Evolutionary conservation across 2,888 invertebrate species (phyloP).

Genomic region (Eutolmus rufibarbis): DNA sequence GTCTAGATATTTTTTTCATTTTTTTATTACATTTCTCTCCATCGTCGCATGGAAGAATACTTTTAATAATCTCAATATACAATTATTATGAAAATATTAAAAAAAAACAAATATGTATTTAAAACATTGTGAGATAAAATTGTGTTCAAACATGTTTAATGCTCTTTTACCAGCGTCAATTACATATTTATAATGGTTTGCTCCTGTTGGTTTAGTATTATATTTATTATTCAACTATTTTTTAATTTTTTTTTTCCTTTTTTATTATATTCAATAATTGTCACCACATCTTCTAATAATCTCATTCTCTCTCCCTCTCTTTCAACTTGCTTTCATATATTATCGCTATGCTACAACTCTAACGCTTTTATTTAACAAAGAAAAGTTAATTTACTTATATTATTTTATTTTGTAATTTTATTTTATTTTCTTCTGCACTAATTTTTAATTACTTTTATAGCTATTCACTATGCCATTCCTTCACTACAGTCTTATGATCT

Average conservation of each 20-base stretch:
- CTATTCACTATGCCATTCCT: not conserved
- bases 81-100: slow-evolving; percentile 32
- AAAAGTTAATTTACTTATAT: not conserved
- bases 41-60: slow-evolving; percentile 11
- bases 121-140: slow-evolving; percentile 31
- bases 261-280: not conserved
- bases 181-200: not conserved
- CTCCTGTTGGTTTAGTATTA: not conserved
- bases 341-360: not conserved
- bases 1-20: not conserved
- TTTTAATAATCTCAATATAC: slow-evolving; percentile 31
- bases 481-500: not conserved
- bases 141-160: slow-evolving; percentile 17
- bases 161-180: not conserved
- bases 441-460: not conserved
- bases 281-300: not conserved
- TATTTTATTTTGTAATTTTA: not conserved
- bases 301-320: not conserved
- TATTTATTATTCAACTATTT: slow-evolving; percentile 4
- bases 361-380: not conserved
- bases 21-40: slow-evolving; percentile 26
- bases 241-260: not conserved
- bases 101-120: slow-evolving; percentile 13
- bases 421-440: not conserved
- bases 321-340: not conserved